phyloP scores from a whole-genome alignment of 2,888 invertebrate species.

The Epinotia ramella region DNA sequence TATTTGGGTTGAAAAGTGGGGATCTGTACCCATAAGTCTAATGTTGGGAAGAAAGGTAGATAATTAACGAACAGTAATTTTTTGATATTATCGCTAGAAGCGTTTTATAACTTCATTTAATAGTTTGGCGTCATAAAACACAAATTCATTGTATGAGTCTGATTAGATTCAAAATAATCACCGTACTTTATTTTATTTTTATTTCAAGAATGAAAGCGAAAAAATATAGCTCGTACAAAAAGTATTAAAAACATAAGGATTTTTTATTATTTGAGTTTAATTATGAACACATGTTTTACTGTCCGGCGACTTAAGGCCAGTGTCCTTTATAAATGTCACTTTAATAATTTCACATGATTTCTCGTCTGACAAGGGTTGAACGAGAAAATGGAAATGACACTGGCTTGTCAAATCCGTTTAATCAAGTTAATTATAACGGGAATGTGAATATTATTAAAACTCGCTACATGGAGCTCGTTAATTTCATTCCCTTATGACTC shows the following conservation, averaged over 20 bases:
- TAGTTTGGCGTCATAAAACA: background rate
- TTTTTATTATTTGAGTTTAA: background rate
- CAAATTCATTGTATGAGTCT: background rate
- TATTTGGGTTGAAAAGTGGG: no score
- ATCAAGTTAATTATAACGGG: constrained; percentile 10
- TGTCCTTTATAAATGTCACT: constrained; percentile 23
- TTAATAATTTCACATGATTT: constrained; percentile 23
- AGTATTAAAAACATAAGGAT: no score
- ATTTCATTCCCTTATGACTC: background rate
- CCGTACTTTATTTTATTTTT: background rate
- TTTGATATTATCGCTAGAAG: no score
- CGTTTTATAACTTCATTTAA: no score
- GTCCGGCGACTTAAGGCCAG: constrained; percentile 3
- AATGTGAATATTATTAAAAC: constrained; percentile 17
- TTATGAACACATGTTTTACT: background rate
- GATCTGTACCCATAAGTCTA: no score
- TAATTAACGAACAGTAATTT: no score
- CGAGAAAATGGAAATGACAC: constrained; percentile 8
- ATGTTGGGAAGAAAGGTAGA: no score
- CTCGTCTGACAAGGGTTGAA: constrained; percentile 16
- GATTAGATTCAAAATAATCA: background rate
- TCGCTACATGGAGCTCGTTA: background rate
- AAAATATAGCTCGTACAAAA: no score
- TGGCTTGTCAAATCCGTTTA: constrained; percentile 18
- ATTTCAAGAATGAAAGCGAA: no score